Evolutionary conservation across 64 coral and sea anemone species (phyloP).

Genomic region (Platygyra sinensis): DNA sequence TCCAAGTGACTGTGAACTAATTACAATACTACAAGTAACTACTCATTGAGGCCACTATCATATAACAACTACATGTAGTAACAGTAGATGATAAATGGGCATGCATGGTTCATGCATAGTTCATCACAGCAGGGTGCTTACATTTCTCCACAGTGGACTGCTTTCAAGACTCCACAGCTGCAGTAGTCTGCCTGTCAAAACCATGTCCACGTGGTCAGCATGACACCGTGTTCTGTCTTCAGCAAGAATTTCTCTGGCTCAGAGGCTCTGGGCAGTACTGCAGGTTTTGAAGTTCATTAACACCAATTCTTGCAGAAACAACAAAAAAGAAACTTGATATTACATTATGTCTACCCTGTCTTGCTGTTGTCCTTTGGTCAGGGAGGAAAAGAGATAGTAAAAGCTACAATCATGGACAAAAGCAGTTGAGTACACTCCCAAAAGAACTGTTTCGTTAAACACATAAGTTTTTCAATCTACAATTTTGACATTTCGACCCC

Average conservation of each 20-base stretch:
- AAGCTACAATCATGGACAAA: no score
- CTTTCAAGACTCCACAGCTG: conserved; percentile 95
- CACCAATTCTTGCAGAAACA: conserved; percentile 60
- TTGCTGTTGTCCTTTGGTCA: not conserved
- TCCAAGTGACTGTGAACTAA: no score
- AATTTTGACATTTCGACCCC: no score
- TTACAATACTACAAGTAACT: no score
- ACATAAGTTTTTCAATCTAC: no score
- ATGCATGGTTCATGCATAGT: no score
- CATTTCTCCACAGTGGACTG: conserved; percentile 87
- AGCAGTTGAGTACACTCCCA: no score
- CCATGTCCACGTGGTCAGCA: conserved; percentile 99
- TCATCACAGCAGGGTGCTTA: conserved; percentile 22
- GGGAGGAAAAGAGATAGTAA: no score
- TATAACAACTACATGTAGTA: no score
- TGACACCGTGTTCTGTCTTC: conserved; percentile 97
- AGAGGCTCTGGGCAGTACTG: conserved; percentile 93
- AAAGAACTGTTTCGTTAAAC: no score
- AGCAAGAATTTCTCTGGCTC: conserved; percentile 82
- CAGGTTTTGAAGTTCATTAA: conserved; percentile 98
- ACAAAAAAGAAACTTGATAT: not conserved
- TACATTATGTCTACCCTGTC: not conserved
- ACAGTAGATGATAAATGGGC: no score
- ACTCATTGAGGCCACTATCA: no score
- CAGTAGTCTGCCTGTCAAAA: conserved; percentile 94